These are phyloP conservation scores for Andricus curvator DNA, from an alignment of 2,888 invertebrate species.

Conservation along the genomic window DNA sequence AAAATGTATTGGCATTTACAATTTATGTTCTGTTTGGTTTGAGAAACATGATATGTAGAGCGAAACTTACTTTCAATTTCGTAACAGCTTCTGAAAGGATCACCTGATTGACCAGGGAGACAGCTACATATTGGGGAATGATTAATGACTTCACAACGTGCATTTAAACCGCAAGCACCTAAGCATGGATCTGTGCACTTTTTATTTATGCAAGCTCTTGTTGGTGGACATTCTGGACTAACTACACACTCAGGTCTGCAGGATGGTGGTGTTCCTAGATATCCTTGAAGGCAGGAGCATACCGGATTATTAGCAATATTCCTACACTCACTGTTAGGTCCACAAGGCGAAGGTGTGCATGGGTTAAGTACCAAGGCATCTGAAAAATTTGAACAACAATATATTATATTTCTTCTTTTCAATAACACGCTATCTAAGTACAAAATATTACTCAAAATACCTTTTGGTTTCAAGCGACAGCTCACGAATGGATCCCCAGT, in stretches of 20 bases:
- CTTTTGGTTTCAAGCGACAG: slow-evolving; percentile 69
- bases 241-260: slow-evolving; percentile 87
- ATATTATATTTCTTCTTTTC: background rate
- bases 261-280: slow-evolving; percentile 87
- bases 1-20: slow-evolving; percentile 31
- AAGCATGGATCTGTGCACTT: slow-evolving; percentile 84
- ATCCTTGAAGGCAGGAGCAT: slow-evolving; percentile 85
- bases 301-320: slow-evolving; percentile 78
- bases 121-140: slow-evolving; percentile 80
- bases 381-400: background rate
- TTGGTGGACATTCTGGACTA: slow-evolving; percentile 83
- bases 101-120: slow-evolving; percentile 81
- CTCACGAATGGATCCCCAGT: slow-evolving; percentile 78
- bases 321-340: slow-evolving; percentile 75
- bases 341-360: slow-evolving; percentile 77
- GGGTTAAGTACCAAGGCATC: slow-evolving; percentile 66
- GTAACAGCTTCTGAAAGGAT: slow-evolving; percentile 88
- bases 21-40: background rate
- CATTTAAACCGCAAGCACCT: slow-evolving; percentile 79
- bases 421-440: background rate
- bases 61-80: slow-evolving; percentile 78
- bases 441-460: slow-evolving; percentile 47
- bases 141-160: slow-evolving; percentile 80
- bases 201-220: slow-evolving; percentile 84
- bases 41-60: background rate